Evolutionary conservation across 2,888 invertebrate genomes (phyloP), one percentile per base, ranked within the genome.

Genomic region (Helleia helle): DNA sequence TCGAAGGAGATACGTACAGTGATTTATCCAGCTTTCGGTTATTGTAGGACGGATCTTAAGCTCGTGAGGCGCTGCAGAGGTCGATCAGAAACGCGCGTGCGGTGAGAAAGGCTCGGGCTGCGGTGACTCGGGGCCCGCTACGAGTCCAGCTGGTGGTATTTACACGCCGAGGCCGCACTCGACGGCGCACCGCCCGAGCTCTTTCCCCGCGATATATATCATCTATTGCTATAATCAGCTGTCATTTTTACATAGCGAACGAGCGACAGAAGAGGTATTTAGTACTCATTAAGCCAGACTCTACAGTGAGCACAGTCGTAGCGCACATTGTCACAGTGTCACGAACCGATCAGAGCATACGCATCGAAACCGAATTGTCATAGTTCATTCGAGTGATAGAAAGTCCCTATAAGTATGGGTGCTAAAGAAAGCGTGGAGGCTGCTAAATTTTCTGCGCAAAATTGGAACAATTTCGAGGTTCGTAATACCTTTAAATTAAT

Each of bases 351-450:
- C 75, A 74, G 68, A 40, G 68, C 76, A 73, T 74, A 71, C 72
- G 67, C 76, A 80, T 80, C 66, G 71, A 73, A 65, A 73, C 64
- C 64, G 70, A 71, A 67, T 72, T 74, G 59, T 71, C 77, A 72
- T 79, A 74, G 69, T 67, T 68, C 71, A 77, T 77, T 71, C 64
- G 70, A 81, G 83, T 80, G 83, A 76, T 73, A 66, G 73, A 72
- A 74, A 74, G 62, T 71, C 64, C 74, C 68, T 71, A 65, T 79
- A 80, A 86, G 84, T 74, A 91, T 91, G 92, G 92, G 92, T 84
- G 91, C 91, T 77, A 92, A 92, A 88, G 91, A 91, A 77, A 92
- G 91, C 87, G 91, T 91, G 76, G 91, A 92, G 79, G 91, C 91
- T 70, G 91, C 90, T 73, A 91, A 91, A 88, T 89, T 90, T 87